Conservation (phyloP, 2,797 vertebrate genomes). For the Loriculus beryllinus region DNA sequence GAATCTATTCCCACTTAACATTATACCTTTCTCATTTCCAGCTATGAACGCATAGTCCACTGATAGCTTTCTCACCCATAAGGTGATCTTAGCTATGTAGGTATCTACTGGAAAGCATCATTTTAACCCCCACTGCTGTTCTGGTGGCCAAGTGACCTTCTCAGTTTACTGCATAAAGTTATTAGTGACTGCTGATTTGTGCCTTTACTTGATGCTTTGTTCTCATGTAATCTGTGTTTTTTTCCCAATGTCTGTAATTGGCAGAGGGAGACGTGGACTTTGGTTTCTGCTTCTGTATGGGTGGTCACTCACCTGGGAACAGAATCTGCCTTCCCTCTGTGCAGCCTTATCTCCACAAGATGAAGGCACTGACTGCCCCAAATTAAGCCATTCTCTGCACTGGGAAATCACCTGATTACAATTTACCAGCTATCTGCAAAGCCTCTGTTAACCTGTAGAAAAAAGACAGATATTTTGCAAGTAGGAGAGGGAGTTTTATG, state of each 20-base stretch:
- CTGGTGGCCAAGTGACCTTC: rapidly evolving
- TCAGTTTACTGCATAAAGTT: background rate
- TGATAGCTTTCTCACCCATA: background rate
- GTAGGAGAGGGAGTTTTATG: background rate
- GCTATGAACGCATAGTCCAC: background rate
- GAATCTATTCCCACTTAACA: background rate
- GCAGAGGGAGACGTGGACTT: background rate
- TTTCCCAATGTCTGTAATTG: rapidly evolving
- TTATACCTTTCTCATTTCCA: background rate
- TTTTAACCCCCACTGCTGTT: background rate
- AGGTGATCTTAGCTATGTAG: background rate
- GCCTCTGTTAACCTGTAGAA: background rate
- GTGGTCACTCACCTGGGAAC: rapidly evolving
- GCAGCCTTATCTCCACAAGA: background rate
- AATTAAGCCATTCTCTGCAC: background rate
- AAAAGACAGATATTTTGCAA: background rate
- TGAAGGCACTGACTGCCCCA: background rate
- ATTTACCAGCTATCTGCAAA: background rate
- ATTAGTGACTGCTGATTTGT: background rate
- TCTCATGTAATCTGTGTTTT: background rate
- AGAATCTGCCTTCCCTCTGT: rapidly evolving
- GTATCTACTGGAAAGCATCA: rapidly evolving
- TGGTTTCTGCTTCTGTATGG: rapidly evolving
- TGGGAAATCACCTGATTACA: slow-evolving; percentile 5
- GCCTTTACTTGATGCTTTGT: background rate